Evolutionary conservation across 2,113 vertebrate species (phyloP).

Genomic region (Paedocypris sp.): DNA sequence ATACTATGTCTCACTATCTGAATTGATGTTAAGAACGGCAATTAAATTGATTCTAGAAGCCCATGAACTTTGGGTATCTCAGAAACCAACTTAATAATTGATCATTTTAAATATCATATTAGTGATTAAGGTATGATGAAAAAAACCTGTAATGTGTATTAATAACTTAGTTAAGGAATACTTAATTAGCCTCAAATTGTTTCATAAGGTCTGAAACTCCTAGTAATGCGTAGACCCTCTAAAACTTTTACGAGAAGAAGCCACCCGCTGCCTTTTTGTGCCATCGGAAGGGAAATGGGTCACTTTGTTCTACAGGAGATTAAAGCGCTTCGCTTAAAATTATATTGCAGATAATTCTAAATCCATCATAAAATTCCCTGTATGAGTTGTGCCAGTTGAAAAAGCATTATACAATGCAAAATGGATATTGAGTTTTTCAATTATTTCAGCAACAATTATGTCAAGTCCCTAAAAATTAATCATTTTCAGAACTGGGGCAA

Average conservation of each 20-base stretch:
- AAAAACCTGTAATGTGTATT: too few species aligned
- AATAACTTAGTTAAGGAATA: too few species aligned
- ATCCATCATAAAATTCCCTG: neutral
- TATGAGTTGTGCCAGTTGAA: neutral
- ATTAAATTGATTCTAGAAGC: too few species aligned
- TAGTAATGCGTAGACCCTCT: neutral
- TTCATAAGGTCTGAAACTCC: too few species aligned
- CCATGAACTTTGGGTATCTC: too few species aligned
- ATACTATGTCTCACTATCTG: too few species aligned
- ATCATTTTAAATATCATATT: too few species aligned
- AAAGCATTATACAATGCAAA: slow-evolving; percentile 2
- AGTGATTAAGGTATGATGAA: too few species aligned
- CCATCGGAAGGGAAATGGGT: slow-evolving; percentile 6
- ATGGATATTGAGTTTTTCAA: neutral
- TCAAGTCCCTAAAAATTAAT: neutral
- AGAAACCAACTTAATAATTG: too few species aligned
- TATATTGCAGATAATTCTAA: neutral
- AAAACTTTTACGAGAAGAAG: neutral
- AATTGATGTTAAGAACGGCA: too few species aligned
- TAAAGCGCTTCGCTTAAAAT: slow-evolving; percentile 1
- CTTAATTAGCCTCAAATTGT: too few species aligned
- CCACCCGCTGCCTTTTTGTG: neutral
- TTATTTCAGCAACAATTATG: neutral
- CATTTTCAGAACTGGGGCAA: neutral
- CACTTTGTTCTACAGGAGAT: slow-evolving; percentile 13